phyloP scores from a whole-genome alignment of 2,888 invertebrate species.

The Poecilus cupreus region DNA sequence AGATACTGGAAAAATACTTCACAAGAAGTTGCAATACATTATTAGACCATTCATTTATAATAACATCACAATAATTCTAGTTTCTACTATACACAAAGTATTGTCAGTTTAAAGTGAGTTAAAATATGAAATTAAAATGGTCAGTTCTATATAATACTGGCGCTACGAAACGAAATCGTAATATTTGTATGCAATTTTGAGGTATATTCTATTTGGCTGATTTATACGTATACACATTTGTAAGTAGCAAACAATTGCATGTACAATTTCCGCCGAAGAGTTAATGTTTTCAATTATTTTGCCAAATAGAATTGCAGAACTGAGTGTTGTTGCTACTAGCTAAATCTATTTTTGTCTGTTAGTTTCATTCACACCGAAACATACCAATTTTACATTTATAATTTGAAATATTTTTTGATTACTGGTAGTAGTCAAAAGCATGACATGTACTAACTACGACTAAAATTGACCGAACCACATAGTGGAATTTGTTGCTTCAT shows the following conservation, averaged over 20 bases:
- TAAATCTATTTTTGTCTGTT: constrained; percentile 28
- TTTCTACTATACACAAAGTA: constrained; percentile 54
- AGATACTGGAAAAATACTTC: constrained; percentile 38
- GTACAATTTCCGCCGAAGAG: too few species aligned
- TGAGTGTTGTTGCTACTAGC: not conserved
- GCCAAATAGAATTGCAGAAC: constrained; percentile 1
- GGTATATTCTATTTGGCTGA: constrained; percentile 9
- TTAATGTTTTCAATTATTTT: constrained; percentile 3
- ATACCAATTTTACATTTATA: constrained; percentile 51
- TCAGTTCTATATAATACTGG: constrained; percentile 47
- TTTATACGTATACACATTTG: not conserved
- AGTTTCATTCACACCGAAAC: constrained; percentile 49
- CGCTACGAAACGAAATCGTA: constrained; percentile 4
- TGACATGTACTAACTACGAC: constrained; percentile 45
- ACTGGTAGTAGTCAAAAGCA: not conserved
- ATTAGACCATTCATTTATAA: constrained; percentile 54
- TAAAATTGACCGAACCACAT: constrained; percentile 53
- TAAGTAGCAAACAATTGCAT: not conserved
- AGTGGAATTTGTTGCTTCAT: constrained; percentile 21
- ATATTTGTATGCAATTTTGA: constrained; percentile 6
- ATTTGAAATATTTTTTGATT: constrained; percentile 17
- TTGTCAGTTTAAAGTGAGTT: constrained; percentile 49
- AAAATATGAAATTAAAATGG: constrained; percentile 10
- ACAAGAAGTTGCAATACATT: constrained; percentile 29
- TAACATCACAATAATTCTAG: constrained; percentile 57